These are phyloP conservation scores for Poeciliopsis occidentalis DNA, from an alignment of 2,113 vertebrate species.

Conservation along the genomic window DNA sequence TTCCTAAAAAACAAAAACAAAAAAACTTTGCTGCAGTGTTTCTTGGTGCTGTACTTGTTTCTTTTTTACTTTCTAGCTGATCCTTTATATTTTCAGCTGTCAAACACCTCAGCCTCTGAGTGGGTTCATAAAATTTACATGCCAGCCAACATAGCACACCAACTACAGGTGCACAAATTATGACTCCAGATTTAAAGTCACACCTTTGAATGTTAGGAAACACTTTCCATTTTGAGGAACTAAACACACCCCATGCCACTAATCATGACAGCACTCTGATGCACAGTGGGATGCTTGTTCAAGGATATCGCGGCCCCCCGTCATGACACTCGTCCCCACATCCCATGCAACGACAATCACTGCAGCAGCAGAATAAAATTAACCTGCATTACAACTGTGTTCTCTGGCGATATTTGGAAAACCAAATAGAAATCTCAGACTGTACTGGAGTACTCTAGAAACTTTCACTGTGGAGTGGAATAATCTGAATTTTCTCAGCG, in stretches of 20 bases:
- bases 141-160: neutral
- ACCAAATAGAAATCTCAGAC: too few relatives aligned
- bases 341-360: neutral
- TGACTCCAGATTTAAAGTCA: neutral
- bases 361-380: neutral
- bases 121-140: neutral
- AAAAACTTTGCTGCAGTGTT: neutral
- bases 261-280: neutral
- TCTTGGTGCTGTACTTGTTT: neutral
- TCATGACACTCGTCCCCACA: neutral
- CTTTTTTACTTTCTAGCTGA: neutral
- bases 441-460: too few relatives aligned
- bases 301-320: neutral
- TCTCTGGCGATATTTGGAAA: neutral
- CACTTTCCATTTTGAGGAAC: neutral
- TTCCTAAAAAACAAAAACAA: too few relatives aligned
- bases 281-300: neutral
- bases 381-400: neutral
- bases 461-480: neutral
- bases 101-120: neutral
- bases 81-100: neutral
- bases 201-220: neutral
- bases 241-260: neutral
- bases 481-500: neutral
- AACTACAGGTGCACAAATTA: neutral